Evolutionary conservation across 2,113 vertebrate genomes (phyloP).

Genomic region (Phylloscopus trochilus): DNA sequence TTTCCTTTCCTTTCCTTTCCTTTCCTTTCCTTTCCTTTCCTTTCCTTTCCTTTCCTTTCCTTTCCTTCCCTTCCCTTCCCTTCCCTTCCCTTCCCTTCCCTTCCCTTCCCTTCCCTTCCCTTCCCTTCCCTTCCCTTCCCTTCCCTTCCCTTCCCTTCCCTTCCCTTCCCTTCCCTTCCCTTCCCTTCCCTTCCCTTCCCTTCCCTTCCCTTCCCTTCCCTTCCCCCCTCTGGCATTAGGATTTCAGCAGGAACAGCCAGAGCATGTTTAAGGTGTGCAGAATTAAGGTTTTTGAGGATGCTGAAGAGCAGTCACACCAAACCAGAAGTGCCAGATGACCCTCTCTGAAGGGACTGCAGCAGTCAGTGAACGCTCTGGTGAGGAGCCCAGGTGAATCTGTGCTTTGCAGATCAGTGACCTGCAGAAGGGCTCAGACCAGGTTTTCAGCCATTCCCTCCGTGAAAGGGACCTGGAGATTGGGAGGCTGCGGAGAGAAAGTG

Average conservation of each 20-base stretch:
- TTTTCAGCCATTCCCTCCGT: slow-evolving; percentile 60
- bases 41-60: not conserved
- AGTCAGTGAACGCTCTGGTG: accelerated
- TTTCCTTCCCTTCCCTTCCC: too few species aligned
- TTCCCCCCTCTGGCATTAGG: not conserved
- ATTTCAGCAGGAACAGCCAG: not conserved
- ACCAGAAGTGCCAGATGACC: not conserved
- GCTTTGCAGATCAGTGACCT: slow-evolving; percentile 53
- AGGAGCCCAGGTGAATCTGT: accelerated
- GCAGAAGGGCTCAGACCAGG: slow-evolving; percentile 70
- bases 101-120: not conserved
- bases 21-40: too few species aligned
- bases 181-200: not conserved
- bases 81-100: not conserved
- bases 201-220: too few species aligned
- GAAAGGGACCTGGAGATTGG: slow-evolving; percentile 75
- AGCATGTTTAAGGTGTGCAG: not conserved
- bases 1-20: too few species aligned
- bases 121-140: too few species aligned
- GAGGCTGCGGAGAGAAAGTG: slow-evolving; percentile 60
- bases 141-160: too few species aligned
- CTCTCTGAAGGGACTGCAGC: not conserved
- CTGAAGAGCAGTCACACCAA: not conserved
- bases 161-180: accelerated
- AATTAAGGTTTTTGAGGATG: not conserved